These are phyloP conservation scores for Poliocrania exsul DNA, from an alignment of 2,797 vertebrate species.

Conservation along the genomic window DNA sequence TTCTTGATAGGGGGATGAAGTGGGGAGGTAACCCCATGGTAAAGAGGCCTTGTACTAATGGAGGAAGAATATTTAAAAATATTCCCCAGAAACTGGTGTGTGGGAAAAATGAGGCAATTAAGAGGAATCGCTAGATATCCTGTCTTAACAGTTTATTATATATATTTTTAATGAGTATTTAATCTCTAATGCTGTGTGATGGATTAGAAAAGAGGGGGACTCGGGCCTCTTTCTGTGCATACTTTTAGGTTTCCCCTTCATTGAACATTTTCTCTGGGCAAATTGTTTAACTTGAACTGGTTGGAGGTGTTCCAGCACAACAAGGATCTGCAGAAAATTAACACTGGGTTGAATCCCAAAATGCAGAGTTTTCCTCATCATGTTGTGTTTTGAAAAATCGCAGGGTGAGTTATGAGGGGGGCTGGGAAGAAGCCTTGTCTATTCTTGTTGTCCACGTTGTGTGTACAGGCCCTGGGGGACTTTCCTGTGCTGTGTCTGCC, in stretches of 20 bases:
- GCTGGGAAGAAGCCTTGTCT: accelerated
- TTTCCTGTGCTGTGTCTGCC: accelerated
- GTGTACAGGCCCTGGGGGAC: not conserved
- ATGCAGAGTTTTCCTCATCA: not conserved
- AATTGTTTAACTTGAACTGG: slow-evolving; percentile 40
- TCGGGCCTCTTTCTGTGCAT: slow-evolving; percentile 35
- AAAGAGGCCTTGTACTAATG: not conserved
- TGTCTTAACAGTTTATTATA: slow-evolving; percentile 16
- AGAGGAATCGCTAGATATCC: slow-evolving; percentile 15
- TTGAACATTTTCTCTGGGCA: slow-evolving; percentile 33
- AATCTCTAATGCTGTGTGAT: slow-evolving; percentile 46
- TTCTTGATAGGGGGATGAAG: not conserved
- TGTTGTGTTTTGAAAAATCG: not conserved
- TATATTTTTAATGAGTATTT: slow-evolving; percentile 48
- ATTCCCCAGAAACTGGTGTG: not conserved
- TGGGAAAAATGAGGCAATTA: slow-evolving; percentile 49
- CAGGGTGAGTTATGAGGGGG: accelerated
- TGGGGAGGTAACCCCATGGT: not conserved
- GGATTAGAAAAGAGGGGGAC: slow-evolving; percentile 42
- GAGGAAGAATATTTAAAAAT: not conserved
- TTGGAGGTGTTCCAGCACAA: slow-evolving; percentile 43
- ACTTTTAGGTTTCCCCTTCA: slow-evolving; percentile 51
- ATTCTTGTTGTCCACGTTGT: not conserved
- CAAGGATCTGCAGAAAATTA: not conserved
- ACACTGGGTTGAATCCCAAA: not conserved